Conservation (phyloP, 1,140 invertebrate species). For the Camponotus vicinus region DNA sequence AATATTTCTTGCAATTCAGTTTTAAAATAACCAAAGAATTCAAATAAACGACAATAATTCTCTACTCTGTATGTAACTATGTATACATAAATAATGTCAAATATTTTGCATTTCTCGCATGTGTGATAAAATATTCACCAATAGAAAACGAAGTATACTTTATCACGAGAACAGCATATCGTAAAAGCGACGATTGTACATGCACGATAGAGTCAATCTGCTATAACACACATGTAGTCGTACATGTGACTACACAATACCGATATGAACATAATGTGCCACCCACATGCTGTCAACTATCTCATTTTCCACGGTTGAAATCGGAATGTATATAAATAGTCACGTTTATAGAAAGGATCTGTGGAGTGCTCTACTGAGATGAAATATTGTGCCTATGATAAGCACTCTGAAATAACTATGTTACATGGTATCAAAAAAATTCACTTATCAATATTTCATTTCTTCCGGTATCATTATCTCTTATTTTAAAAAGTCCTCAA, state of each 20-base stretch:
- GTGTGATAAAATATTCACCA: neutral
- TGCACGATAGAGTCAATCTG: conserved; percentile 54
- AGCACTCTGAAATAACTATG: neutral
- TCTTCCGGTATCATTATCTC: neutral
- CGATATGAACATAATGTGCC: conserved; percentile 43
- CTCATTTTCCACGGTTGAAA: conserved; percentile 9
- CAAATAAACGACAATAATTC: neutral
- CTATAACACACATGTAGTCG: neutral
- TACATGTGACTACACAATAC: conserved; percentile 2
- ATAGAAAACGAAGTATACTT: neutral
- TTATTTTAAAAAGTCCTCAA: neutral
- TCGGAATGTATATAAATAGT: conserved; percentile 31
- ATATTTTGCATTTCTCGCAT: neutral
- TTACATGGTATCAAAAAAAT: neutral
- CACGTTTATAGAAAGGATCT: conserved; percentile 1
- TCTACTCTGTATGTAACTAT: neutral
- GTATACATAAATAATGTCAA: neutral
- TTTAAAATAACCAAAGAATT: neutral
- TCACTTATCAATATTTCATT: neutral
- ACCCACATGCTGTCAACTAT: conserved; percentile 19
- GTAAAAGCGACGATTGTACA: conserved; percentile 27
- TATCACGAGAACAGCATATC: neutral
- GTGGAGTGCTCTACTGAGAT: neutral
- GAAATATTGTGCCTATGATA: neutral
- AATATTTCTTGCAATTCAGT: neutral